These are phyloP conservation scores for Acrossocheilus wenchowensis DNA, from an alignment of 2,797 vertebrate species.

Conservation along the genomic window DNA sequence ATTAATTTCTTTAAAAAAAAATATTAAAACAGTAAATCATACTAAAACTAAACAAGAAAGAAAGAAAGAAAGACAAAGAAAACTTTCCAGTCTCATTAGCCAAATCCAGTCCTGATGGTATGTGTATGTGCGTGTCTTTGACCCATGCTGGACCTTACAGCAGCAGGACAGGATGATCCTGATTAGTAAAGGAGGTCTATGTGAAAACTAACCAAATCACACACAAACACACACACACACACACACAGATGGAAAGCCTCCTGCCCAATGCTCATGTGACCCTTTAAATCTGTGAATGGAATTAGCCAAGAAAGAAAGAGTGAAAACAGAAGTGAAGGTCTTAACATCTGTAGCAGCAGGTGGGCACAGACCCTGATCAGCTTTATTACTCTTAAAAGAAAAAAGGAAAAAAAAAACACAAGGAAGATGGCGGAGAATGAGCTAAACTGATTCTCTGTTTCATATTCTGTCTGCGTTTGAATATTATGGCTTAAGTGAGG, in stretches of 20 bases:
- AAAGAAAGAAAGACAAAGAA: neutral
- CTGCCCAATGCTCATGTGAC: constrained; percentile 40
- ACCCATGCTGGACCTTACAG: constrained; percentile 70
- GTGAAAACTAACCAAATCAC: constrained; percentile 75
- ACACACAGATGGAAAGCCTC: constrained; percentile 8
- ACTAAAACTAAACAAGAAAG: constrained; percentile 9
- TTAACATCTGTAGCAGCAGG: constrained; percentile 51
- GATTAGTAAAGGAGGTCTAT: constrained; percentile 69
- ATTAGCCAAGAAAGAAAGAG: constrained; percentile 30
- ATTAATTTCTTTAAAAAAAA: neutral
- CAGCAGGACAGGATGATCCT: constrained; percentile 75
- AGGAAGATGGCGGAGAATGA: neutral
- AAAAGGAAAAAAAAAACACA: neutral
- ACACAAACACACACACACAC: constrained; percentile 32
- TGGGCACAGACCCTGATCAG: constrained; percentile 45
- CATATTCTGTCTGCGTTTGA: constrained; percentile 38
- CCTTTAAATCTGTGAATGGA: constrained; percentile 33
- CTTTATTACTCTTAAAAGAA: constrained; percentile 30
- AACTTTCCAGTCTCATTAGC: constrained; percentile 27
- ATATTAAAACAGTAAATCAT: neutral
- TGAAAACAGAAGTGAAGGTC: neutral
- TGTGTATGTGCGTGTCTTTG: constrained; percentile 49
- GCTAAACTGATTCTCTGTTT: constrained; percentile 33
- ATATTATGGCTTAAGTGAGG: constrained; percentile 44
- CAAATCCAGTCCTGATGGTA: constrained; percentile 28